These are phyloP conservation scores for Tuta absoluta DNA, from an alignment of 2,888 invertebrate genomes.

Conservation along the genomic window DNA sequence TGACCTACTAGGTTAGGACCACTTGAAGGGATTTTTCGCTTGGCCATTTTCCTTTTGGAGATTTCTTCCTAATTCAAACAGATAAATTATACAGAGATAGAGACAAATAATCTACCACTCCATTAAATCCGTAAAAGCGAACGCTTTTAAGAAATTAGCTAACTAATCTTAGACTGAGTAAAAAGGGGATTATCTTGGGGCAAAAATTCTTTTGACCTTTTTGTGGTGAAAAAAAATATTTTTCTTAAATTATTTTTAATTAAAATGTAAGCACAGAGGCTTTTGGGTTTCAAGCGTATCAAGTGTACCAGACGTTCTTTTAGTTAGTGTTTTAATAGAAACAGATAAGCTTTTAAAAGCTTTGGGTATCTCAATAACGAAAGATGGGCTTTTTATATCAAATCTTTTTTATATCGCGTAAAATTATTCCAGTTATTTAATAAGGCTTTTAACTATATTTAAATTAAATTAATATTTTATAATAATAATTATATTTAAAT, in stretches of 20 bases:
- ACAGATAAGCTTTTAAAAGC: conserved; percentile 19
- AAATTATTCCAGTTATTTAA: no score
- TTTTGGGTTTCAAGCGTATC: conserved; percentile 17
- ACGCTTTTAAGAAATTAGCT: conserved; percentile 73
- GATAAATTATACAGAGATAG: conserved; percentile 69
- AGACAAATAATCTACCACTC: conserved; percentile 63
- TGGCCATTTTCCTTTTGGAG: conserved; percentile 45
- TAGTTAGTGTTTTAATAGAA: neutral
- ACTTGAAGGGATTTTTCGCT: neutral
- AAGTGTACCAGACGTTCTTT: conserved; percentile 12
- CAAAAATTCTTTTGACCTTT: conserved; percentile 39
- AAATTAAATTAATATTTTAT: no score
- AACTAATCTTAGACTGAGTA: conserved; percentile 62
- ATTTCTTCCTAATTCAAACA: conserved; percentile 58
- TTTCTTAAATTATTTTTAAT: conserved; percentile 28
- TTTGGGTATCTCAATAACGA: neutral
- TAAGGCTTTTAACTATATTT: conserved; percentile 4
- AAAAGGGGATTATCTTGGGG: conserved; percentile 54
- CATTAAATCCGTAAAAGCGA: conserved; percentile 70
- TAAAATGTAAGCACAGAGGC: conserved; percentile 18
- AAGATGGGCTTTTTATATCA: neutral
- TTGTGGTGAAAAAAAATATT: conserved; percentile 26
- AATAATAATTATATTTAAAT: no score
- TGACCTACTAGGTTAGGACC: neutral
- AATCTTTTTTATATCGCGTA: no score